These are phyloP conservation scores for Drosophila mauritiana DNA, from an alignment of 1,140 invertebrate genomes.

Conservation along the genomic window DNA sequence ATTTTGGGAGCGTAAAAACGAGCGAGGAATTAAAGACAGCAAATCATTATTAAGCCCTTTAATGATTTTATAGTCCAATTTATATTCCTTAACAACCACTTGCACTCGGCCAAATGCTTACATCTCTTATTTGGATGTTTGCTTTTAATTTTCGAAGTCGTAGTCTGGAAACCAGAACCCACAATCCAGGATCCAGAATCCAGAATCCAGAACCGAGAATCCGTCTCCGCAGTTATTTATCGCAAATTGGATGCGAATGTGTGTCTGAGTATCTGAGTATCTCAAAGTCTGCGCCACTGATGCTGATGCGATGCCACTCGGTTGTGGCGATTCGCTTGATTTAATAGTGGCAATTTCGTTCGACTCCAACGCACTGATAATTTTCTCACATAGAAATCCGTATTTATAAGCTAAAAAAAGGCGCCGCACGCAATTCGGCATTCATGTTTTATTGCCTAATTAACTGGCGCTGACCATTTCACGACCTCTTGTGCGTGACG, in stretches of 20 bases:
- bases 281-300: slow-evolving; percentile 28
- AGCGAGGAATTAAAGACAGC: slow-evolving; percentile 54
- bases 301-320: slow-evolving; percentile 34
- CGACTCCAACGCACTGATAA: slow-evolving; percentile 84
- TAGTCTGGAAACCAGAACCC: slow-evolving; percentile 44
- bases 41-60: slow-evolving; percentile 74
- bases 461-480: slow-evolving; percentile 56
- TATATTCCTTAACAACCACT: slow-evolving; percentile 79
- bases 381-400: slow-evolving; percentile 79
- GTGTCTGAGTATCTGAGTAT: slow-evolving; percentile 13
- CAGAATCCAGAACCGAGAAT: slow-evolving; percentile 41
- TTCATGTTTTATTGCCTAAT: slow-evolving; percentile 79
- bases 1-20: slow-evolving; percentile 53
- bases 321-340: slow-evolving; percentile 64
- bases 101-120: slow-evolving; percentile 54
- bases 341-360: slow-evolving; percentile 81
- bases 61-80: slow-evolving; percentile 84
- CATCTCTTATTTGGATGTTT: slow-evolving; percentile 65
- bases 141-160: slow-evolving; percentile 73
- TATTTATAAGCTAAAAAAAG: slow-evolving; percentile 70
- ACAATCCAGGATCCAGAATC: slow-evolving; percentile 39
- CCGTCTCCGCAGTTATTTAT: slow-evolving; percentile 41
- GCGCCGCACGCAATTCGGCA: slow-evolving; percentile 81
- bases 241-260: slow-evolving; percentile 40
- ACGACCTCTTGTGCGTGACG: slow-evolving; percentile 53